Evolutionary conservation across 2,113 vertebrate genomes (phyloP), one percentile per base, ranked within the genome.

Genomic region (Zapornia atra): DNA sequence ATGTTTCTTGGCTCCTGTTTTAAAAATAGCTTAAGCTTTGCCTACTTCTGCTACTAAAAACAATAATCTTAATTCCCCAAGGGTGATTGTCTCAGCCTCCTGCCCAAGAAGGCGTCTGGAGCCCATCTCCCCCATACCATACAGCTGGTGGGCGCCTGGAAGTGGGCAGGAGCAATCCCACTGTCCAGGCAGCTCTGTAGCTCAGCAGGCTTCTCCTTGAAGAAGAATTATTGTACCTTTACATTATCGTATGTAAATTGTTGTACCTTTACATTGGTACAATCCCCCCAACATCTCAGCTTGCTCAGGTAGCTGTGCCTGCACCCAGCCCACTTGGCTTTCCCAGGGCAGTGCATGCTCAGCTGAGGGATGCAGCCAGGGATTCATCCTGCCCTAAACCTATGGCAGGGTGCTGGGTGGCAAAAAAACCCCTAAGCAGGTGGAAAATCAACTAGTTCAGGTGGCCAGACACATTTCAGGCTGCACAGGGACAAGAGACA

Each of bases 171-270:
- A 12, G 3, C 50, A 22, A 26, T 26, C 7, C 56, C 53, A 51
- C 38, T 1, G 2, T 1, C 8, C 0, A 0, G 48, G 13, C 25
- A 59, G 40, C 48, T 44, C 48, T 3, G 11, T 5, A 17, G 6
- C 31, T 12, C n/a, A 54, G n/a, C 12, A 7, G 1, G 4, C 4
- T 64, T 12, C 4, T 13, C 59, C 44, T 14, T 34, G 11, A 78
- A 5, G 2, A 50, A 18, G 60, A 50, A 29, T 7, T 7, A 7
- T 6, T 11, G 5, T 25, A 21, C 46, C 8, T 56, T 72, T 40
- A n/a, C n/a, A n/a, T n/a, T n/a, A n/a, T n/a, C n/a, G n/a, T n/a
- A n/a, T n/a, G n/a, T n/a, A n/a, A n/a, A n/a, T n/a, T n/a, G n/a
- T n/a, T n/a, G n/a, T n/a, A n/a, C n/a, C n/a, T n/a, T n/a, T n/a